phyloP scores from a whole-genome alignment of 2,888 invertebrate genomes.

The Tortricodes alternella region DNA sequence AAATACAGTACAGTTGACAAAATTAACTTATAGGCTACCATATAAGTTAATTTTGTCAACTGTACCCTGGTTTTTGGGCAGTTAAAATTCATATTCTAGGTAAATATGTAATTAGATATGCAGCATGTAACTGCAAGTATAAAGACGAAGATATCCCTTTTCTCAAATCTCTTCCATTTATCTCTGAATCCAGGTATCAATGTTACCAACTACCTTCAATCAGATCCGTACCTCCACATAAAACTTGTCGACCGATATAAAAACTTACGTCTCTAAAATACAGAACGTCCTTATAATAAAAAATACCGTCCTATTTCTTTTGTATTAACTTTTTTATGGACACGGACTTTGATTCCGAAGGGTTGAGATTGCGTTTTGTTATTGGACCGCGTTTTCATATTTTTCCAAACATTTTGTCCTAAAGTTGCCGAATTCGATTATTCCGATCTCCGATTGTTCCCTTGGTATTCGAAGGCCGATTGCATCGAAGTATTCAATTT shows the following conservation, averaged over 20 bases:
- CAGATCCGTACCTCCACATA: too few relatives aligned
- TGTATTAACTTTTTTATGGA: conserved; percentile 30
- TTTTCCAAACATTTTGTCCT: conserved; percentile 19
- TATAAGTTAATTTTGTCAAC: too few relatives aligned
- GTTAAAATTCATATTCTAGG: too few relatives aligned
- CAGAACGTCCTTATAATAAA: conserved; percentile 16
- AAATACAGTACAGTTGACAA: too few relatives aligned
- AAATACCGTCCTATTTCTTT: conserved; percentile 21
- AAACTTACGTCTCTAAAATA: conserved; percentile 5
- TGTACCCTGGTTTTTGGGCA: too few relatives aligned
- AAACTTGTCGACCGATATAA: not conserved
- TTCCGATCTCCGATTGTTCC: conserved; percentile 13
- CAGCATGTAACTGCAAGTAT: too few relatives aligned
- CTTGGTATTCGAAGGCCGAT: conserved; percentile 5
- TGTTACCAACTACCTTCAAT: too few relatives aligned
- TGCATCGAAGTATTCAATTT: conserved; percentile 29
- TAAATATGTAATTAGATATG: too few relatives aligned
- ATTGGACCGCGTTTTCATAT: conserved; percentile 27
- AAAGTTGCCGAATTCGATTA: conserved; percentile 19
- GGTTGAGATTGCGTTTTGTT: conserved; percentile 26
- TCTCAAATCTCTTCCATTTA: too few relatives aligned
- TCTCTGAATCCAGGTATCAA: too few relatives aligned
- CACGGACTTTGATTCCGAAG: conserved; percentile 23
- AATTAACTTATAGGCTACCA: too few relatives aligned
- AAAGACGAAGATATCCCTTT: too few relatives aligned